These are phyloP conservation scores for Heliconius cydno DNA, from an alignment of 2,888 invertebrate genomes.

Conservation along the genomic window DNA sequence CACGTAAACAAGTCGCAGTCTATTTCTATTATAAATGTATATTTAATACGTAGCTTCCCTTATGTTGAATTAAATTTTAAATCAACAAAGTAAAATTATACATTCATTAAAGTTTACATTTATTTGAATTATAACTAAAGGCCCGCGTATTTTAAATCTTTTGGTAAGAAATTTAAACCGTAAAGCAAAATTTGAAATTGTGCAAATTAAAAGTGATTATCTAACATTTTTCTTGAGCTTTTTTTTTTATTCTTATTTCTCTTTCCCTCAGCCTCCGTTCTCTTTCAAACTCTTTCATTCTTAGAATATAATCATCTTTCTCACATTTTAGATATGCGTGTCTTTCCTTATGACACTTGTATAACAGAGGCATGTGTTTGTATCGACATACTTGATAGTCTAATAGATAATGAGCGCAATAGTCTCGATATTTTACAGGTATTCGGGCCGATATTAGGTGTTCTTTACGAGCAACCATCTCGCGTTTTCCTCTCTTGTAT, in stretches of 20 bases:
- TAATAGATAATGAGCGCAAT: constrained; percentile 90
- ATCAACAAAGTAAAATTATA: background rate
- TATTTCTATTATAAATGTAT: too few species aligned
- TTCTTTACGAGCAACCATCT: constrained; percentile 87
- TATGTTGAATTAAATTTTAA: background rate
- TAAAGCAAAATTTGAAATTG: background rate
- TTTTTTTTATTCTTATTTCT: constrained; percentile 58
- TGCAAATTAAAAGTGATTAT: background rate
- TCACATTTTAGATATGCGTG: constrained; percentile 89
- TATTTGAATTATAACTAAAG: background rate
- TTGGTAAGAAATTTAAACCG: background rate
- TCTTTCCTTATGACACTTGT: constrained; percentile 87
- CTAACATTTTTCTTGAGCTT: constrained; percentile 27
- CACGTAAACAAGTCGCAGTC: background rate
- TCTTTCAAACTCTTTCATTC: constrained; percentile 76
- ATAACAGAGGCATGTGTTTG: constrained; percentile 86
- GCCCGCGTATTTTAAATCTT: background rate
- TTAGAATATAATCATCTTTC: constrained; percentile 89
- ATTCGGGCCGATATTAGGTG: constrained; percentile 90
- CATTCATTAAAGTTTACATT: background rate
- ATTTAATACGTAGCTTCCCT: background rate
- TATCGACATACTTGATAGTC: constrained; percentile 87
- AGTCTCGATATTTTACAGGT: constrained; percentile 87
- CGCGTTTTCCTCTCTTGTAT: constrained; percentile 86
- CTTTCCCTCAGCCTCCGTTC: constrained; percentile 66